Evolutionary conservation across 2,113 vertebrate species (phyloP).

Genomic region (Nothoprocta pentlandii): DNA sequence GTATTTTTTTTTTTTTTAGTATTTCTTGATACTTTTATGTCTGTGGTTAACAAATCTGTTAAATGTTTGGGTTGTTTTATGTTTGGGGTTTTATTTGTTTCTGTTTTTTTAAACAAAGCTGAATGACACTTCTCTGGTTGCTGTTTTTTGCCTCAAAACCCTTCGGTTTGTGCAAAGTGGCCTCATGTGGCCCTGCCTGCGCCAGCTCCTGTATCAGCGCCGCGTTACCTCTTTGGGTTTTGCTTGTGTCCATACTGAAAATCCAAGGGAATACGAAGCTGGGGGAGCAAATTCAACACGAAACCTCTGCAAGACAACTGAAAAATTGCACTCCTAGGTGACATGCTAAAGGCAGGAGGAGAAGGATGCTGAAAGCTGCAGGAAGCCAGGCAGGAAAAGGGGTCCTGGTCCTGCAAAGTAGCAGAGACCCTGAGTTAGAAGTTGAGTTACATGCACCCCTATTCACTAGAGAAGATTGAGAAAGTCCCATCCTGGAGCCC

Average conservation of each 20-base stretch:
- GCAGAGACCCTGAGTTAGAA: background rate
- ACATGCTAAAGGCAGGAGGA: accelerated
- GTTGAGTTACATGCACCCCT: background rate
- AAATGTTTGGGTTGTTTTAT: conserved; percentile 38
- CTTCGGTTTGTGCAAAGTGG: background rate
- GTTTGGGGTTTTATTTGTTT: conserved; percentile 22
- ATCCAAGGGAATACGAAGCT: background rate
- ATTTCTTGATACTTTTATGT: conserved; percentile 43
- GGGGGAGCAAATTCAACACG: background rate
- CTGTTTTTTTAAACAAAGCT: conserved; percentile 55
- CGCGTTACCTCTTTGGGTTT: accelerated
- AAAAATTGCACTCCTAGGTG: accelerated
- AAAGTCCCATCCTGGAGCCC: background rate
- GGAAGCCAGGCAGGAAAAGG: background rate
- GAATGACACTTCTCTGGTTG: conserved; percentile 38
- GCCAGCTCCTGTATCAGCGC: background rate
- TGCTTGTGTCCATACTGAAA: background rate
- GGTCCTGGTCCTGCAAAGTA: background rate
- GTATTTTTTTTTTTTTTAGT: background rate
- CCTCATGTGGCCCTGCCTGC: background rate
- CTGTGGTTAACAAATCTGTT: conserved; percentile 72
- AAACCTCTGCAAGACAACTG: background rate
- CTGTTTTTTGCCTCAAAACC: background rate
- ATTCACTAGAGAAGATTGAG: background rate
- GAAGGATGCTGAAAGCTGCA: background rate